Percentiles rank a stretch among this genome's conserved stretches.
Evolutionary conservation across 2,888 invertebrate genomes (phyloP).

Genomic region (Melanophora roralis): DNA sequence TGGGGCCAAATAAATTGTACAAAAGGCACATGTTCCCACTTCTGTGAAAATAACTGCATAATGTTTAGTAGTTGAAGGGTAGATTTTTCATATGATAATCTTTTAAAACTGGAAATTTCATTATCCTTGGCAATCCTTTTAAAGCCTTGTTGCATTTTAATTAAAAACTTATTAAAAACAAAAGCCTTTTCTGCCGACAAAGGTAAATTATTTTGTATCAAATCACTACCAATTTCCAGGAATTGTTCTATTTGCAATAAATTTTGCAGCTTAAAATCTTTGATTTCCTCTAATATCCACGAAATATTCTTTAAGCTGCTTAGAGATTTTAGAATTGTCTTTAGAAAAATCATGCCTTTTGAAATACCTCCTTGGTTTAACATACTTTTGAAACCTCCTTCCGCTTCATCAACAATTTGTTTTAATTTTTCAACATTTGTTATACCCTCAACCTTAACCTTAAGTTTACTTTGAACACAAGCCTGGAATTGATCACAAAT

Average conservation of each 20-base stretch:
- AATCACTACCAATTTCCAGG: slow-evolving; percentile 32
- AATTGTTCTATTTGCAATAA: slow-evolving; percentile 64
- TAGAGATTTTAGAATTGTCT: slow-evolving; percentile 30
- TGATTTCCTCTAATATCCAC: slow-evolving; percentile 37
- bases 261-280: slow-evolving; percentile 38
- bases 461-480: slow-evolving; percentile 50
- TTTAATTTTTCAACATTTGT: not conserved
- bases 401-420: slow-evolving; percentile 31
- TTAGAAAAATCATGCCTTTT: slow-evolving; percentile 51
- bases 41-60: slow-evolving; percentile 47
- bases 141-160: slow-evolving; percentile 55
- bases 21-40: slow-evolving; percentile 56
- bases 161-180: slow-evolving; percentile 52
- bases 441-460: slow-evolving; percentile 53
- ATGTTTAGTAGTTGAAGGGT: slow-evolving; percentile 31
- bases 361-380: slow-evolving; percentile 53
- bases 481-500: slow-evolving; percentile 65
- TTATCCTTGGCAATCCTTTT: slow-evolving; percentile 39
- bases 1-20: slow-evolving; percentile 33
- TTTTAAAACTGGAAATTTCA: slow-evolving; percentile 56
- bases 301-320: slow-evolving; percentile 12
- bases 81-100: slow-evolving; percentile 46
- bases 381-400: slow-evolving; percentile 38
- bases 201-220: slow-evolving; percentile 46
- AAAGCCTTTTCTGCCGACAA: slow-evolving; percentile 51